phyloP scores from a whole-genome alignment of 2,888 invertebrate genomes.

The Tigriopus californicus region DNA sequence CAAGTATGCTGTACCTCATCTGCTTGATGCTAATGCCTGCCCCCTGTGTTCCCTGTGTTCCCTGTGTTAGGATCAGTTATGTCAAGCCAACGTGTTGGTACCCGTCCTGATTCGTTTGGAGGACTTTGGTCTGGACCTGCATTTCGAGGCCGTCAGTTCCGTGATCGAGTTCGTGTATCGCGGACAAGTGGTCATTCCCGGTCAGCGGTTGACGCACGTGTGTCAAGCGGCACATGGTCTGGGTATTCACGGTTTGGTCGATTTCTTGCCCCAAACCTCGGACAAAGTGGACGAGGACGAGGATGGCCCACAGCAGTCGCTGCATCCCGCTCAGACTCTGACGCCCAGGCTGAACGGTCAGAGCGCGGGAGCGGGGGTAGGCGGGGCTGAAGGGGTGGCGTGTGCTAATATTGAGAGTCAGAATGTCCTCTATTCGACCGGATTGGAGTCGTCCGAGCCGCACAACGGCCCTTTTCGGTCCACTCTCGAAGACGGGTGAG shows the following conservation, averaged over 20 bases:
- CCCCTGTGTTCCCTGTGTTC: no score
- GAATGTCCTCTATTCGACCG: no score
- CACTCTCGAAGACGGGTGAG: no score
- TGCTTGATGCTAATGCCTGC: no score
- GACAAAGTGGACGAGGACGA: no score
- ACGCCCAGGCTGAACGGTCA: no score
- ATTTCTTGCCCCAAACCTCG: background rate
- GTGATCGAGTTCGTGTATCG: conserved; percentile 19
- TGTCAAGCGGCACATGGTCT: conserved; percentile 10
- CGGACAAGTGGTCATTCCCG: conserved; percentile 18
- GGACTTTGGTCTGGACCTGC: conserved; percentile 11
- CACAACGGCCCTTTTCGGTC: no score
- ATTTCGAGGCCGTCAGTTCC: conserved; percentile 10
- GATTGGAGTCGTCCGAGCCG: no score
- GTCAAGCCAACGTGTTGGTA: background rate
- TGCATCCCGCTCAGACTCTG: background rate
- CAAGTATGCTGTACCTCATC: no score
- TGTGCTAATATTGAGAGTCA: no score
- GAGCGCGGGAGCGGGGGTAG: no score
- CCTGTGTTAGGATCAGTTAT: background rate
- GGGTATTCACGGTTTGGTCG: conserved; percentile 4
- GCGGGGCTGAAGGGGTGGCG: no score
- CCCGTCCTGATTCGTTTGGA: conserved; percentile 5
- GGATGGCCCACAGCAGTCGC: background rate
- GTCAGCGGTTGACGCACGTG: conserved; percentile 15